Percentiles rank a stretch among this genome's conserved stretches.
These are phyloP conservation scores for Ommatoiulus sabulosus DNA, from an alignment of 2,888 invertebrate species.

Conservation along the genomic window DNA sequence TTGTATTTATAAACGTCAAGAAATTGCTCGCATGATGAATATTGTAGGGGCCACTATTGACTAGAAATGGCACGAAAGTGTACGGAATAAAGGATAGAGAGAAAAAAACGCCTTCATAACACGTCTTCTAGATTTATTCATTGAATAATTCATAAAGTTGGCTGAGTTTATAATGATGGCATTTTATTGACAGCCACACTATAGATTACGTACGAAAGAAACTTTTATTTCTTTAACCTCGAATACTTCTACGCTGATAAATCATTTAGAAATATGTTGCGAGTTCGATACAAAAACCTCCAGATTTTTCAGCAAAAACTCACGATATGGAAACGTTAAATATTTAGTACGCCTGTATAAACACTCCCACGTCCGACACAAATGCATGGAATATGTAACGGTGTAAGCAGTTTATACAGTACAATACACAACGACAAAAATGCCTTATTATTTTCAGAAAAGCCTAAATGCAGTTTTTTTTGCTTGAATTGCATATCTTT, in stretches of 20 bases:
- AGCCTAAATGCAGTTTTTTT: no score
- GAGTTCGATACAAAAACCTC: neutral
- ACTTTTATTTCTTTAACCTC: constrained; percentile 41
- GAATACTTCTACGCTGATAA: neutral
- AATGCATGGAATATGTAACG: no score
- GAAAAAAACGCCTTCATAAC: neutral
- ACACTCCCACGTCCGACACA: neutral
- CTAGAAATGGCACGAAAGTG: constrained; percentile 36
- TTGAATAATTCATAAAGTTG: constrained; percentile 48
- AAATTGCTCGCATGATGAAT: constrained; percentile 25
- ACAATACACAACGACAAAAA: no score
- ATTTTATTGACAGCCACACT: constrained; percentile 42
- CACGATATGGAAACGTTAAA: neutral
- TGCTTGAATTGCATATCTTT: no score
- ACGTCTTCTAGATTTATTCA: constrained; percentile 42
- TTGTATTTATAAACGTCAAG: constrained; percentile 47
- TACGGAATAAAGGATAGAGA: neutral
- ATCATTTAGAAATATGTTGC: constrained; percentile 38
- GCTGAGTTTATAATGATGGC: constrained; percentile 44
- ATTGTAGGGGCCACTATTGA: constrained; percentile 35
- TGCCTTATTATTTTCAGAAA: no score
- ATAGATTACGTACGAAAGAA: constrained; percentile 7
- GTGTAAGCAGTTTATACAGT: no score
- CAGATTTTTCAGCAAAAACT: neutral
- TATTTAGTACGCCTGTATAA: neutral